These are phyloP conservation scores for Sarcophaga caerulescens DNA, from an alignment of 2,888 invertebrate genomes.

Conservation along the genomic window DNA sequence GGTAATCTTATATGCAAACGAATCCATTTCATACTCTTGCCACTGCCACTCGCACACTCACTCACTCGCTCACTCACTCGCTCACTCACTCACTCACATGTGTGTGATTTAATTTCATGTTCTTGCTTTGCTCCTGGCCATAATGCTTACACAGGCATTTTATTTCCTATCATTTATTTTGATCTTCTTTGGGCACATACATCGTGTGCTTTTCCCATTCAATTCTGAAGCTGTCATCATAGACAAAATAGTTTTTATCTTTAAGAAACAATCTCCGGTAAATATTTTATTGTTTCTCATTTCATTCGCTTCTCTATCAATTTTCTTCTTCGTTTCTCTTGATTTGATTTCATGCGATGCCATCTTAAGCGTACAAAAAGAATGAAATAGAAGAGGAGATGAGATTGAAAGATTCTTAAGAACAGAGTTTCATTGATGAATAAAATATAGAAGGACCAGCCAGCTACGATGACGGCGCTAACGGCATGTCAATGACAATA, in stretches of 20 bases:
- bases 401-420: constrained; percentile 28
- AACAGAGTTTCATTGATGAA: constrained; percentile 32
- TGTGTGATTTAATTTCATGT: constrained; percentile 38
- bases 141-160: constrained; percentile 47
- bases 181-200: constrained; percentile 35
- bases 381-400: constrained; percentile 16
- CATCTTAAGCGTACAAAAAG: constrained; percentile 41
- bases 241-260: constrained; percentile 69
- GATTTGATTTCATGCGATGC: constrained; percentile 24
- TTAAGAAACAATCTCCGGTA: constrained; percentile 61
- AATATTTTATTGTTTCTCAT: constrained; percentile 23
- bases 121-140: constrained; percentile 41
- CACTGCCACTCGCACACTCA: background rate
- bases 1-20: constrained; percentile 59
- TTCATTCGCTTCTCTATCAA: background rate
- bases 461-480: constrained; percentile 49
- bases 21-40: background rate
- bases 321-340: background rate
- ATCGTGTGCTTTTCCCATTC: constrained; percentile 25
- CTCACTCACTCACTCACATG: constrained; percentile 25
- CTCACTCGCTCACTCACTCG: constrained; percentile 8
- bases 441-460: too few relatives aligned
- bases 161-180: constrained; percentile 50
- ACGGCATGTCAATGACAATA: constrained; percentile 45
- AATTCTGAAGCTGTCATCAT: constrained; percentile 66